Percentiles rank a stretch among this genome's conserved stretches.
These are phyloP conservation scores for Halichoerus grypus DNA, from an alignment of 2,113 vertebrate species.

Conservation along the genomic window DNA sequence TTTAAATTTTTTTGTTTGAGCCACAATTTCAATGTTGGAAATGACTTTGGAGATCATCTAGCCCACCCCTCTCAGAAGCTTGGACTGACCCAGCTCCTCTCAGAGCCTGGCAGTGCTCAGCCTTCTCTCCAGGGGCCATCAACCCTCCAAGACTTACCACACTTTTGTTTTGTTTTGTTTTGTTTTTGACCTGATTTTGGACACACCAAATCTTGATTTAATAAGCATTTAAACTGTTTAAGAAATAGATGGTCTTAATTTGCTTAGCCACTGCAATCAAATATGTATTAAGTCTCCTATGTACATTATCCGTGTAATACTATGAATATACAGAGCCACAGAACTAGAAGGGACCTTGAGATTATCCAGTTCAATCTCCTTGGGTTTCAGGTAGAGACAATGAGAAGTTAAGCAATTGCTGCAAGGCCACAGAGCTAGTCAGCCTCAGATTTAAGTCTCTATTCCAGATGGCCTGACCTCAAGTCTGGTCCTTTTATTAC, in stretches of 20 bases:
- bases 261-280: neutral
- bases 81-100: neutral
- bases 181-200: neutral
- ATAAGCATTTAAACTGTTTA: neutral
- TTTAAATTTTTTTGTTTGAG: neutral
- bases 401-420: neutral
- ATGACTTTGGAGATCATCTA: neutral
- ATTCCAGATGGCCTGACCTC: slow-evolving; percentile 5
- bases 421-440: neutral
- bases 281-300: neutral
- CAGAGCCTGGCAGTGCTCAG: neutral
- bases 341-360: neutral
- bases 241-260: slow-evolving; percentile 37
- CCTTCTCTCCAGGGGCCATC: neutral
- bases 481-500: neutral
- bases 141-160: neutral
- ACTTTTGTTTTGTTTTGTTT: slow-evolving; percentile 6
- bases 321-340: neutral
- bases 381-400: slow-evolving; percentile 48
- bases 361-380: neutral
- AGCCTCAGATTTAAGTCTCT: neutral
- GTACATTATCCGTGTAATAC: neutral
- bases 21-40: neutral
- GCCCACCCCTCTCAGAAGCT: neutral
- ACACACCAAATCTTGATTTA: neutral